phyloP scores from a whole-genome alignment of 2,113 vertebrate genomes.

The Gnathonemus echidnorhynchus region DNA sequence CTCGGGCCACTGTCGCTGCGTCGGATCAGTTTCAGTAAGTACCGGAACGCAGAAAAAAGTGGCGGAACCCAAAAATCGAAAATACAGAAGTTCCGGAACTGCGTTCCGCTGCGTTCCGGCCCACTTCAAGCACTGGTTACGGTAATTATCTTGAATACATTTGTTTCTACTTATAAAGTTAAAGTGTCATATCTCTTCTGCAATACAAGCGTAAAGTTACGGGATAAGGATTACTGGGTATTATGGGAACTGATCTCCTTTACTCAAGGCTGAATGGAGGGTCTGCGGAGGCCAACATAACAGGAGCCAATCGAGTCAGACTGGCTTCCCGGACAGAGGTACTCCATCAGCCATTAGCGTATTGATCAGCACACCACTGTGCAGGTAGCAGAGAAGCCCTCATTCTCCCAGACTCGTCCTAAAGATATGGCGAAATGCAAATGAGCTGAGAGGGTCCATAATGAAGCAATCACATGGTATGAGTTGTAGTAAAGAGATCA shows the following conservation, averaged over 20 bases:
- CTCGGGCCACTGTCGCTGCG: too few species aligned
- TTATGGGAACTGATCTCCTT: background rate
- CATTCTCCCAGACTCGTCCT: constrained; percentile 38
- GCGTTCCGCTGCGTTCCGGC: too few species aligned
- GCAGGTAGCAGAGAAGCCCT: constrained; percentile 44
- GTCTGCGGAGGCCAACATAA: constrained; percentile 23
- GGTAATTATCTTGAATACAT: background rate
- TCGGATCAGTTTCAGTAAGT: too few species aligned
- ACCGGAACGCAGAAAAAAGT: too few species aligned
- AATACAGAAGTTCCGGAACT: too few species aligned
- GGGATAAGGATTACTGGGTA: background rate
- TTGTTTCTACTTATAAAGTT: background rate
- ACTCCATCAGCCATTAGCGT: constrained; percentile 53
- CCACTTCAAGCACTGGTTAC: too few species aligned
- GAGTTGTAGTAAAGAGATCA: constrained; percentile 24
- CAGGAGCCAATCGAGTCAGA: constrained; percentile 27
- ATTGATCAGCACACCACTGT: constrained; percentile 50
- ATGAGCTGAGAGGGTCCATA: constrained; percentile 40
- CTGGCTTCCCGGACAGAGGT: constrained; percentile 54
- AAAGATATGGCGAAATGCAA: constrained; percentile 41
- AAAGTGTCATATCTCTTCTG: background rate
- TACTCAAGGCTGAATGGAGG: background rate
- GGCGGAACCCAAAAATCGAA: too few species aligned
- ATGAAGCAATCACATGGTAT: constrained; percentile 31
- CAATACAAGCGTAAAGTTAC: background rate